A percentile compares a stretch with the other conserved stretches of the same genome.
Evolutionary conservation across 2,113 vertebrate species (phyloP).

Genomic region (Siniperca chuatsi): DNA sequence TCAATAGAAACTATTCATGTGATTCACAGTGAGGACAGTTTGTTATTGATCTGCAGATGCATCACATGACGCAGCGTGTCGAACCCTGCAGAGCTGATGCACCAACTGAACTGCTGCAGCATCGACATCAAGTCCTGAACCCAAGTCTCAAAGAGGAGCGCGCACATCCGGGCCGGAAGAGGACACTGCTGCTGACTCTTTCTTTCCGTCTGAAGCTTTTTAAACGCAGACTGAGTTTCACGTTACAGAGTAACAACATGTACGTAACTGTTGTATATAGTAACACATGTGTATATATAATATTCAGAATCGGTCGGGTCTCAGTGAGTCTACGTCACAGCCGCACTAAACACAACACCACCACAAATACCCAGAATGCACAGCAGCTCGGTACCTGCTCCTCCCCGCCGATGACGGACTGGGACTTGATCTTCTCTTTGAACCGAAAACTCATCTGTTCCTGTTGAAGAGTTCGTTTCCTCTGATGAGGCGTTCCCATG

Average conservation of each 20-base stretch:
- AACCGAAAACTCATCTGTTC: slow-evolving; percentile 80
- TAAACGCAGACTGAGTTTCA: no score
- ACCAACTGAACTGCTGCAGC: no score
- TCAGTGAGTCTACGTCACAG: no score
- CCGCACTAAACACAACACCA: no score
- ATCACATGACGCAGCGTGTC: slow-evolving; percentile 57
- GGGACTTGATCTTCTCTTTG: slow-evolving; percentile 76
- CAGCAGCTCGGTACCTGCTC: slow-evolving; percentile 63
- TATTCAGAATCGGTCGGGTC: no score
- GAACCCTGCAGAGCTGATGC: slow-evolving; percentile 9
- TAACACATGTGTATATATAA: no score
- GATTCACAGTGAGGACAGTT: background rate
- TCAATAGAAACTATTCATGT: slow-evolving; percentile 56
- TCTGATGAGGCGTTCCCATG: slow-evolving; percentile 49
- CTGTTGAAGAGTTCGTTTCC: slow-evolving; percentile 77
- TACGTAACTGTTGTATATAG: no score
- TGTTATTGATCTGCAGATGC: slow-evolving; percentile 34
- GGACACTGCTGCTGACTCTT: background rate
- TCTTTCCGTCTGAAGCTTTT: background rate
- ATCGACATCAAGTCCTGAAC: no score
- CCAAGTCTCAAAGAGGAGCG: background rate
- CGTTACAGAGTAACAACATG: no score
- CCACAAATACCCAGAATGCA: slow-evolving; percentile 12
- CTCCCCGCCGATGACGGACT: slow-evolving; percentile 25
- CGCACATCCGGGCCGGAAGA: no score